Conservation (phyloP, 2,888 invertebrate species). For the Macrophya annulata region DNA sequence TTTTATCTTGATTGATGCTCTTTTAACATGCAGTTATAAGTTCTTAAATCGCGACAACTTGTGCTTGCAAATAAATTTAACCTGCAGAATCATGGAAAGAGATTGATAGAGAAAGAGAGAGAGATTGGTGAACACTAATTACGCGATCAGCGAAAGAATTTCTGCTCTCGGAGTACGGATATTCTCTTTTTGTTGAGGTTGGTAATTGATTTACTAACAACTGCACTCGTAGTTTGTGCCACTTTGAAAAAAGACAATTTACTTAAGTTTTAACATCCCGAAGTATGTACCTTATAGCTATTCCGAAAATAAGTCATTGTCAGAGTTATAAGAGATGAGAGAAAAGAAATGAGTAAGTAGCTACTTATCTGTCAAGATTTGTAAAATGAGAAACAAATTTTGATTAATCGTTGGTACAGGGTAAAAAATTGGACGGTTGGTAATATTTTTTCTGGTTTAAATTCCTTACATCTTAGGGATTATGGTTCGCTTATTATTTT, state of each 20-base stretch:
- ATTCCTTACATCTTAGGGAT: neutral
- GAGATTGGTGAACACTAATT: neutral
- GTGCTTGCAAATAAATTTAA: neutral
- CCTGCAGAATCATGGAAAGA: neutral
- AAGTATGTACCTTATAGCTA: neutral
- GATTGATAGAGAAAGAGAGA: neutral
- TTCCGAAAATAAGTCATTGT: neutral
- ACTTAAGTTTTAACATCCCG: neutral
- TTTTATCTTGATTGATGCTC: too few relatives aligned
- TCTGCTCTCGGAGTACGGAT: neutral
- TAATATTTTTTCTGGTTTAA: constrained; percentile 1
- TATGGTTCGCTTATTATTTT: too few relatives aligned
- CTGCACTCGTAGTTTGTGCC: neutral
- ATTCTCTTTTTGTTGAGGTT: neutral
- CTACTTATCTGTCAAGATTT: constrained; percentile 14
- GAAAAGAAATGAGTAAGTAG: neutral
- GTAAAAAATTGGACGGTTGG: neutral
- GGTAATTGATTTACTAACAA: neutral
- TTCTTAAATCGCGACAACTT: neutral
- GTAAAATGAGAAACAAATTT: neutral
- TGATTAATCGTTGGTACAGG: neutral
- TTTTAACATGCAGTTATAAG: too few relatives aligned
- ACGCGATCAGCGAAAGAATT: neutral
- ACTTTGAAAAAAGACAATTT: neutral
- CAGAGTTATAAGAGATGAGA: neutral